Conservation (phyloP, 2,888 invertebrate species). For the Caenorhabditis imperialis region DNA sequence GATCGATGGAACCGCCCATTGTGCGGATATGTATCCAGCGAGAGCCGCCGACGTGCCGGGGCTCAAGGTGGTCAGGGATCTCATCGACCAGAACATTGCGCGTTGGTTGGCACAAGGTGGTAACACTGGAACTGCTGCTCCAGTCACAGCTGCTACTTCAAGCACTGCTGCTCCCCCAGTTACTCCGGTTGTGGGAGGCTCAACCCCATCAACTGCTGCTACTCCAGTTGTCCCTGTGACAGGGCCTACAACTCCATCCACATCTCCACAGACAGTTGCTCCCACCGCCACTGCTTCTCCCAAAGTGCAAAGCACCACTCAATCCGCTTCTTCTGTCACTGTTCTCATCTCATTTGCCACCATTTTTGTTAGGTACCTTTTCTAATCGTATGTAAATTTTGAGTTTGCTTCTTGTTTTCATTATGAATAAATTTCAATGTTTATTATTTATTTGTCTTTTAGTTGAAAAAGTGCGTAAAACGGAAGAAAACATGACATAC, state of each 20-base stretch:
- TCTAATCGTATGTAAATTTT: no score
- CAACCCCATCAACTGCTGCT: background rate
- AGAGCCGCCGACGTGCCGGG: conserved; percentile 52
- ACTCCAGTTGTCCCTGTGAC: background rate
- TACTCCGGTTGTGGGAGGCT: background rate
- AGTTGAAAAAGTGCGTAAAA: no score
- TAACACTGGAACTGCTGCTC: background rate
- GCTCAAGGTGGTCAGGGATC: conserved; percentile 36
- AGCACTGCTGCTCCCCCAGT: background rate
- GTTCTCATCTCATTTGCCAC: conserved; percentile 19
- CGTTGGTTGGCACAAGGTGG: no score
- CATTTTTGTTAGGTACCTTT: conserved; percentile 15
- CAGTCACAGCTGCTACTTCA: background rate
- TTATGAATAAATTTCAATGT: no score
- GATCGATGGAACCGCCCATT: conserved; percentile 65
- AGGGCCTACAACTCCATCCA: conserved; percentile 3
- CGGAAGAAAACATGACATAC: no score
- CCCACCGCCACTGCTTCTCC: background rate
- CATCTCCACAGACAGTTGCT: background rate
- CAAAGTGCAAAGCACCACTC: conserved; percentile 11
- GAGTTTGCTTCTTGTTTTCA: no score
- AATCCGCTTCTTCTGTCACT: conserved; percentile 20
- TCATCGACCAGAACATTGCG: conserved; percentile 41
- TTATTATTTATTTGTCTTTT: no score
- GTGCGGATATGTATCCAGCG: conserved; percentile 69